phyloP scores from a whole-genome alignment of 2,797 vertebrate species.

The Pangasius mekongensis region DNA sequence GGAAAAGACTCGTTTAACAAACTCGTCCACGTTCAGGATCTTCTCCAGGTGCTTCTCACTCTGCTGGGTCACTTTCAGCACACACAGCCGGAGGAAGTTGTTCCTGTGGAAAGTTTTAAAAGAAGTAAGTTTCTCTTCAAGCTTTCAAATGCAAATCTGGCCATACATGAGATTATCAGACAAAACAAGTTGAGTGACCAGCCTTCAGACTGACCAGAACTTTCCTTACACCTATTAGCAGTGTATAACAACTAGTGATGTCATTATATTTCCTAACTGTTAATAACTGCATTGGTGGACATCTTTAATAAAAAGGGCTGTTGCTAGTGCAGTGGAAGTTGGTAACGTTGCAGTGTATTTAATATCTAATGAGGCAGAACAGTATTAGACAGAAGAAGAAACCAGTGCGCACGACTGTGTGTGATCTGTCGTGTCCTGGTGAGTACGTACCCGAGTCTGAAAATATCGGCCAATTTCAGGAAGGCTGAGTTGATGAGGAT shows the following conservation, averaged over 20 bases:
- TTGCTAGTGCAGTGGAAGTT: not conserved
- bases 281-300: not conserved
- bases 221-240: not conserved
- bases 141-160: not conserved
- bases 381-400: not conserved
- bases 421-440: not conserved
- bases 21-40: constrained; percentile 98
- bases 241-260: not conserved
- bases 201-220: not conserved
- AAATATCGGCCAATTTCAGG: constrained; percentile 94
- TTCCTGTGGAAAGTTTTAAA: constrained; percentile 76
- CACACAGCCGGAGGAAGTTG: constrained; percentile 94
- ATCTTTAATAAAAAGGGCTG: not conserved
- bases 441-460: constrained; percentile 89
- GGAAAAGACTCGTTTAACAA: constrained; percentile 96
- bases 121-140: not conserved
- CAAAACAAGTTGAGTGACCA: not conserved
- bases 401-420: not conserved
- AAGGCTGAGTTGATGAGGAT: constrained; percentile 99
- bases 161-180: not conserved
- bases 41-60: constrained; percentile 99
- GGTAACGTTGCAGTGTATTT: not conserved
- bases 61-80: constrained; percentile 97
- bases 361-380: not conserved
- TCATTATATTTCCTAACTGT: not conserved